Conservation (phyloP, 2,888 invertebrate genomes). For the Drosophila mayaguana region DNA sequence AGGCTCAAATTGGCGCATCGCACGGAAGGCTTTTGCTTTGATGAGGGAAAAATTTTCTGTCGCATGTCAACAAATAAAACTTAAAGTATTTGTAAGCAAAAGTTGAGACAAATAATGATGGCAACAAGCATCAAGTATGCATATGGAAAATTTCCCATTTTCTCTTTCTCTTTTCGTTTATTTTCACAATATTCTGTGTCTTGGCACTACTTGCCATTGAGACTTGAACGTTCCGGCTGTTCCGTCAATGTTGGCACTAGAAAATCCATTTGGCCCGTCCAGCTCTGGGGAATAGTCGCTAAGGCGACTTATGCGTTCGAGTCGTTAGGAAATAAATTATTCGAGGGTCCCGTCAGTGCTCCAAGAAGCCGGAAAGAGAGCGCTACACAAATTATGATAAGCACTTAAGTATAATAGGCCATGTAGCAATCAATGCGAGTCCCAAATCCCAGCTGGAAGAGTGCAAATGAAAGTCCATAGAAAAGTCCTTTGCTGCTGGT, state of each 20-base stretch:
- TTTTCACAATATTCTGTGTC: background rate
- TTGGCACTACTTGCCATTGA: constrained; percentile 30
- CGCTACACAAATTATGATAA: constrained; percentile 74
- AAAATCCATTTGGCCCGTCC: constrained; percentile 58
- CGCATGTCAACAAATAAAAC: constrained; percentile 16
- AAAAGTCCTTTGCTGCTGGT: constrained; percentile 7
- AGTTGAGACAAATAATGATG: constrained; percentile 14
- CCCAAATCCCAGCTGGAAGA: constrained; percentile 47
- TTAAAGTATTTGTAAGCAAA: constrained; percentile 31
- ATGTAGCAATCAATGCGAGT: constrained; percentile 69
- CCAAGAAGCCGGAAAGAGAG: constrained; percentile 18
- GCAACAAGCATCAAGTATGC: constrained; percentile 5
- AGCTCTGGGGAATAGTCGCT: constrained; percentile 54
- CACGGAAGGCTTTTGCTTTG: background rate
- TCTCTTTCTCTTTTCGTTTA: background rate
- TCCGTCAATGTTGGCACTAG: constrained; percentile 34
- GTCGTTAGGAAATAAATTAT: constrained; percentile 48
- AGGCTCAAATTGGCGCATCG: background rate
- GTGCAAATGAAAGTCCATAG: constrained; percentile 52
- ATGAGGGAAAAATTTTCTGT: background rate
- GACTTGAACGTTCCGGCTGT: constrained; percentile 13
- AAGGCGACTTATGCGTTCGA: constrained; percentile 55
- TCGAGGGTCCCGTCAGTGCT: constrained; percentile 17
- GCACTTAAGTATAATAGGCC: constrained; percentile 76
- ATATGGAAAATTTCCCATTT: constrained; percentile 4